Evolutionary conservation across 2,113 vertebrate genomes (phyloP), one percentile per base, ranked within the genome.

Genomic region (Pelecanoides urinatrix): DNA sequence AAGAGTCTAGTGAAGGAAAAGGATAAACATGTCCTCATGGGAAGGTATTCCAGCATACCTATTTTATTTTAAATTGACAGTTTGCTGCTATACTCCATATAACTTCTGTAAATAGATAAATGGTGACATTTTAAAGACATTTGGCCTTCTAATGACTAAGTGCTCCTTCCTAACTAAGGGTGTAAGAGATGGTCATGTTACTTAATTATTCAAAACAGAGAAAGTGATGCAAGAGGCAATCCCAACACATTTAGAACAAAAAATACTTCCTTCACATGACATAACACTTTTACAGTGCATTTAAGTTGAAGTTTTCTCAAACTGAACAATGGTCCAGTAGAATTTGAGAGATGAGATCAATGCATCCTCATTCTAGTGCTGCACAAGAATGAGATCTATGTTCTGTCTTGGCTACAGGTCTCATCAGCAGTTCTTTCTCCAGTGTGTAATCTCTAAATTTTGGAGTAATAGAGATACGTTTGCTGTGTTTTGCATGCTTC

Each of bases 301-400:
- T 66, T 66, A 38, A 50, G 45, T 49, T 73, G 49, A 55, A 13
- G 5, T 83, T 90, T 78, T 52, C 62, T 91, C 45, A 30, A 36
- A 23, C 4, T 50, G 47, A 77, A 0, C 38, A 30, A 38, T n/a
- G 34, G 7, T n/a, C 22, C 1, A 0, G 29, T 49, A 32, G 36
- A 71, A 14, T 2, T 11, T 56, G 32, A 20, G 45, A 63, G 34
- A 29, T 27, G 44, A 68, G 40, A 26, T 84, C 18, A 19, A 53
- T 32, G 27, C 61, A 29, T 16, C 23, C 49, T 49, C 13, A 3
- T 63, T 58, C n/a, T 19, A n/a, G 30, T 22, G 30, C 59, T 88
- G 45, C 45, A 11, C 25, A 50, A 29, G 49, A 45, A 53, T 5
- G 7, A 74, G 49, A 45, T 74, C 15, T 13, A 0, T 38, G 13